Percentiles rank a stretch among this genome's conserved stretches.
Conservation (phyloP, 2,888 invertebrate species). For the Limnephilus lunatus region DNA sequence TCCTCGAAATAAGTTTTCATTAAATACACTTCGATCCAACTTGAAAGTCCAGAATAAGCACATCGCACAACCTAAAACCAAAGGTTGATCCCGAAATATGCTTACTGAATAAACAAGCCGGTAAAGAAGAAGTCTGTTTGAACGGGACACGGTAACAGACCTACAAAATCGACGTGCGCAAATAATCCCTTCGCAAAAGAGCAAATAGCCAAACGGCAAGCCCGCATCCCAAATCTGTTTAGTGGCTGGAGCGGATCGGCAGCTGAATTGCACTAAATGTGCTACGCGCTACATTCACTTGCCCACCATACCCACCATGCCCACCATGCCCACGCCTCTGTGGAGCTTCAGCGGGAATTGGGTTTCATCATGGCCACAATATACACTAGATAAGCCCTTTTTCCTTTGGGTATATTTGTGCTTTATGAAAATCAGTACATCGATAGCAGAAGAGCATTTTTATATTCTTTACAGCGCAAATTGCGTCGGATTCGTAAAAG, state of each 20-base stretch:
- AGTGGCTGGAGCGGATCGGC: slow-evolving; percentile 31
- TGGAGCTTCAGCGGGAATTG: not conserved
- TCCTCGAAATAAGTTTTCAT: not conserved
- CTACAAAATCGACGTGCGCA: slow-evolving; percentile 50
- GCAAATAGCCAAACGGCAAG: slow-evolving; percentile 55
- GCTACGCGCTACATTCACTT: slow-evolving; percentile 39
- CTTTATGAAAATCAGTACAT: too few relatives aligned
- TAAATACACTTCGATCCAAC: not conserved
- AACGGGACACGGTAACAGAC: slow-evolving; percentile 52
- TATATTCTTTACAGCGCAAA: too few relatives aligned
- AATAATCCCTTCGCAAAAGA: slow-evolving; percentile 58
- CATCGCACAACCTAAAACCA: slow-evolving; percentile 25
- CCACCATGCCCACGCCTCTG: not conserved
- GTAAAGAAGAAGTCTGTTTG: slow-evolving; percentile 52
- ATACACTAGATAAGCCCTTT: not conserved
- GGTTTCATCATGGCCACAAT: not conserved
- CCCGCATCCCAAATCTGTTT: slow-evolving; percentile 55
- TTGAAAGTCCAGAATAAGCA: not conserved
- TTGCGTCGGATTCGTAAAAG: too few relatives aligned
- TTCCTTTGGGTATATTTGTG: too few relatives aligned
- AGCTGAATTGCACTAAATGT: slow-evolving; percentile 55
- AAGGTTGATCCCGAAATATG: slow-evolving; percentile 52
- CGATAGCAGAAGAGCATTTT: too few relatives aligned
- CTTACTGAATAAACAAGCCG: slow-evolving; percentile 47
- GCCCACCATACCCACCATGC: not conserved